Evolutionary conservation across 1,140 invertebrate genomes (phyloP).

Genomic region (Drosophila setifemur): DNA sequence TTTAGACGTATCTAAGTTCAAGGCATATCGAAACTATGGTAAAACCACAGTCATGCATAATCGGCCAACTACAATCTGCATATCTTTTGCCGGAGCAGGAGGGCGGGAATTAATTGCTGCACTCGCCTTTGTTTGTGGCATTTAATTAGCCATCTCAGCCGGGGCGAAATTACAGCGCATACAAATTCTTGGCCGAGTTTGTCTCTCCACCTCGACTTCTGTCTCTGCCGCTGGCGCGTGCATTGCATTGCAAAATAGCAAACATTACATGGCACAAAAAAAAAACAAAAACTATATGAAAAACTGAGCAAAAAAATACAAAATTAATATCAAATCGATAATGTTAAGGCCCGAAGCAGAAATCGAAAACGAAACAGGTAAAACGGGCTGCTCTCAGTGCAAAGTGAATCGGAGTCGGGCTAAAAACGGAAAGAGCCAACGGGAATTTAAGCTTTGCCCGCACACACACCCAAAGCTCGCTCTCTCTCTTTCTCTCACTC

Average conservation of each 20-base stretch:
- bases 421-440: slow-evolving; percentile 54
- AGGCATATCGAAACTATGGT: slow-evolving; percentile 21
- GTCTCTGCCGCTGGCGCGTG: slow-evolving; percentile 15
- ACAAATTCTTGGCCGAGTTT: slow-evolving; percentile 51
- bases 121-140: slow-evolving; percentile 45
- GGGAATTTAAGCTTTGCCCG: slow-evolving; percentile 61
- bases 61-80: slow-evolving; percentile 37
- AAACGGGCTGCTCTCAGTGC: slow-evolving; percentile 59
- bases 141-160: slow-evolving; percentile 59
- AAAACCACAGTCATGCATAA: slow-evolving; percentile 9
- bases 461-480: slow-evolving; percentile 14
- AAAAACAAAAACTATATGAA: background rate
- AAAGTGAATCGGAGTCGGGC: slow-evolving; percentile 38
- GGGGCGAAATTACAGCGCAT: slow-evolving; percentile 39
- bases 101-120: slow-evolving; percentile 39
- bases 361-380: slow-evolving; percentile 64
- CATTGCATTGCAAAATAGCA: slow-evolving; percentile 62
- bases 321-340: slow-evolving; percentile 79
- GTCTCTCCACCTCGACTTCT: slow-evolving; percentile 6
- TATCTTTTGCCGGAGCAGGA: slow-evolving; percentile 13
- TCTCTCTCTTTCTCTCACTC: background rate
- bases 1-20: slow-evolving; percentile 22
- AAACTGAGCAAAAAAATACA: slow-evolving; percentile 19
- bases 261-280: slow-evolving; percentile 13
- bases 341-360: slow-evolving; percentile 56